Conservation (phyloP, 1,140 invertebrate species). For the Ptiloglossa arizonensis region DNA sequence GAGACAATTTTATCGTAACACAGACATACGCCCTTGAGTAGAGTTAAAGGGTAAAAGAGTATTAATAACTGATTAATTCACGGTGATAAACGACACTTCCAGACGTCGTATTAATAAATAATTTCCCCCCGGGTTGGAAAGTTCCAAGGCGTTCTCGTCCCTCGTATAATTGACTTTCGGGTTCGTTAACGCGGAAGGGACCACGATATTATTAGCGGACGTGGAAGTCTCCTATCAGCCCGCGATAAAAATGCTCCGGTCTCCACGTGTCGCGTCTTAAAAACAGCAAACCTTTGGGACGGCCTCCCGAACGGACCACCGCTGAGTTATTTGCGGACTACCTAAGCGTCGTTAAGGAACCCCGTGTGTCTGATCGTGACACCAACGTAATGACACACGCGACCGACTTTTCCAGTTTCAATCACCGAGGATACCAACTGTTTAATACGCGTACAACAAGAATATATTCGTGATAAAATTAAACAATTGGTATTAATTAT, state of each 20-base stretch:
- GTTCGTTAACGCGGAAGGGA: neutral
- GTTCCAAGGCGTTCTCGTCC: neutral
- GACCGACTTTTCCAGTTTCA: slow-evolving; percentile 15
- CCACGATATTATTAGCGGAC: neutral
- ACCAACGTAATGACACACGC: neutral
- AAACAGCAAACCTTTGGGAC: slow-evolving; percentile 24
- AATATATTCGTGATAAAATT: neutral
- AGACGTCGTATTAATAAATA: neutral
- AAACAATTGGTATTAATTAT: too few relatives aligned
- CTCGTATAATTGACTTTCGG: neutral
- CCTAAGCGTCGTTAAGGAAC: slow-evolving; percentile 12
- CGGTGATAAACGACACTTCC: neutral
- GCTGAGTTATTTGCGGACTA: slow-evolving; percentile 25
- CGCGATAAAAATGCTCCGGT: slow-evolving; percentile 3
- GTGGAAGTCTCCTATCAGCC: neutral
- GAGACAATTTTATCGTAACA: slow-evolving; percentile 19
- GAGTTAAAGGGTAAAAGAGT: neutral
- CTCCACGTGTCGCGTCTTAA: neutral
- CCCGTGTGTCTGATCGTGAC: slow-evolving; percentile 27
- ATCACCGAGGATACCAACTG: neutral
- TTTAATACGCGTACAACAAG: too few relatives aligned
- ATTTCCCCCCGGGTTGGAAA: neutral
- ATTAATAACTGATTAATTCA: slow-evolving; percentile 33
- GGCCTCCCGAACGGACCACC: slow-evolving; percentile 11
- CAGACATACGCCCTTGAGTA: neutral